phyloP scores from a whole-genome alignment of 2,888 invertebrate genomes.

The Pterostichus madidus region DNA sequence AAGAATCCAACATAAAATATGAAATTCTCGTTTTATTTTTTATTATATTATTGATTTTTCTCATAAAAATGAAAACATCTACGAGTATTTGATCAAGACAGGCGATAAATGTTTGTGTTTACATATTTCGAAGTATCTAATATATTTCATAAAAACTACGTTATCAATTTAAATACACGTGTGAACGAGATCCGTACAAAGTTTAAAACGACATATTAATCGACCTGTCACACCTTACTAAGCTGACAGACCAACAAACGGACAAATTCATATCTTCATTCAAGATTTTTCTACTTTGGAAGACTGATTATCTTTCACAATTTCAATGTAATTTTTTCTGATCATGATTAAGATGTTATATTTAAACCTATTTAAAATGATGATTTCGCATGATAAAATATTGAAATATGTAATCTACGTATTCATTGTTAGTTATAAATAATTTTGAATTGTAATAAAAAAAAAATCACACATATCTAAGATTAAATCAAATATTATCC shows the following conservation, averaged over 20 bases:
- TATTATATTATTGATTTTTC: neutral
- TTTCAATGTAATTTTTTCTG: no score
- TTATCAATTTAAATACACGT: conserved; percentile 3
- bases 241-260: neutral
- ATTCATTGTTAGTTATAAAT: conserved; percentile 4
- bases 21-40: no score
- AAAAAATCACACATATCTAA: neutral
- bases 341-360: neutral
- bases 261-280: neutral
- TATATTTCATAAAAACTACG: neutral
- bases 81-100: neutral
- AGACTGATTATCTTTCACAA: neutral
- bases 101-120: neutral
- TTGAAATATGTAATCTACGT: neutral
- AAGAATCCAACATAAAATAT: no score
- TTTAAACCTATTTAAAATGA: neutral
- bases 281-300: neutral
- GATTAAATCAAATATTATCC: neutral
- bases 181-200: neutral
- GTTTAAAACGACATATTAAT: neutral
- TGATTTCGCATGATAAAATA: neutral
- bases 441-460: neutral
- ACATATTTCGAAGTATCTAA: neutral
- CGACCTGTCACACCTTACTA: neutral
- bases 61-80: no score